phyloP scores from a whole-genome alignment of 2,888 invertebrate genomes.

The Gnatocerus cornutus region DNA sequence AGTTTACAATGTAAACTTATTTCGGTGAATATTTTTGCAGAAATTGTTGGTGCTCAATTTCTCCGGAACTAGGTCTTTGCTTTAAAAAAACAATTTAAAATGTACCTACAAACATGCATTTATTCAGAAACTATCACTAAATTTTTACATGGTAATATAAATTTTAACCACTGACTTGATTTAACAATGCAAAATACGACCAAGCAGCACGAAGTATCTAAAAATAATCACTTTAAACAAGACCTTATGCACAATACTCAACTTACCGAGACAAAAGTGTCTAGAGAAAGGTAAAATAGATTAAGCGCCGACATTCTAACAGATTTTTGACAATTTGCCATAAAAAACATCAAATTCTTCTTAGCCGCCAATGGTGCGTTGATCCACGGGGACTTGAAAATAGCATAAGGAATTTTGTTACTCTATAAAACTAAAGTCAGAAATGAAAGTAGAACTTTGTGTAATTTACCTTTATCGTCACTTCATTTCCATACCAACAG shows the following conservation, averaged over 20 bases:
- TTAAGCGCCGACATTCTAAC: conserved; percentile 13
- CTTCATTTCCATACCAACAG: conserved; percentile 34
- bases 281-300: conserved; percentile 29
- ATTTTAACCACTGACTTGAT: conserved; percentile 10
- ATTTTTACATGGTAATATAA: no score
- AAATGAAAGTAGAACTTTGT: neutral
- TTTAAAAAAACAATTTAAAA: no score
- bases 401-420: conserved; percentile 18
- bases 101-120: no score
- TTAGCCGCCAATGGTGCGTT: conserved; percentile 12
- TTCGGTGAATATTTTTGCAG: no score
- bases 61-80: no score
- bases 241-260: neutral
- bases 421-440: conserved; percentile 19
- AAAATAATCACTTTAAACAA: conserved; percentile 8
- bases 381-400: conserved; percentile 29
- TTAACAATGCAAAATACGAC: conserved; percentile 25
- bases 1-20: no score
- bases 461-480: conserved; percentile 7
- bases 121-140: no score
- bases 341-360: conserved; percentile 34
- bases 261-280: conserved; percentile 16
- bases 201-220: conserved; percentile 23
- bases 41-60: no score
- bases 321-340: conserved; percentile 11